Conservation (phyloP, 1,140 invertebrate species). For the Panagrolaimus sp. region DNA sequence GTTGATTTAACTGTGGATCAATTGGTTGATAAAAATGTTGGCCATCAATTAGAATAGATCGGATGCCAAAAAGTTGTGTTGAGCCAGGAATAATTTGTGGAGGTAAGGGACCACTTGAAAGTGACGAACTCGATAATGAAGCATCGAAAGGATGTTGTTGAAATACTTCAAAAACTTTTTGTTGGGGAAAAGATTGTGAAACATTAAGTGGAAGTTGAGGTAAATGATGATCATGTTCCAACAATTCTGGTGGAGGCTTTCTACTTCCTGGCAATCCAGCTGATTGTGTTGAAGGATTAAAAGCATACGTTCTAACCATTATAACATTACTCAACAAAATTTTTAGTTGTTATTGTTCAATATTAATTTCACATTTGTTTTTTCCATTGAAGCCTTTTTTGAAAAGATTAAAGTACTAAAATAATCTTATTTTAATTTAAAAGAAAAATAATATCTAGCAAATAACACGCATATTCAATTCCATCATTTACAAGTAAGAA, state of each 20-base stretch:
- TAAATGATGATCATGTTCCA: too few relatives aligned
- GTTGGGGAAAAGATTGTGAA: too few relatives aligned
- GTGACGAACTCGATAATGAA: background rate
- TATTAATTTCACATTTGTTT: too few relatives aligned
- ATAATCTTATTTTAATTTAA: too few relatives aligned
- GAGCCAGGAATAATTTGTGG: background rate
- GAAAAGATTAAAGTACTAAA: too few relatives aligned
- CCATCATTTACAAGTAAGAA: too few relatives aligned
- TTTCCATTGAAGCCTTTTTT: too few relatives aligned
- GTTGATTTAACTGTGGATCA: slow-evolving; percentile 14
- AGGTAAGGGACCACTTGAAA: background rate
- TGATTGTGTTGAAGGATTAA: slow-evolving; percentile 5
- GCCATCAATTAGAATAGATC: slow-evolving; percentile 18
- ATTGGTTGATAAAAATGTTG: slow-evolving; percentile 24
- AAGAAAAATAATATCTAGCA: too few relatives aligned
- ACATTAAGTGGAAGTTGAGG: too few relatives aligned
- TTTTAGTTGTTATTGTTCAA: too few relatives aligned
- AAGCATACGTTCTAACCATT: slow-evolving; percentile 10
- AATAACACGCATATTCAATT: too few relatives aligned
- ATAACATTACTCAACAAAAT: background rate
- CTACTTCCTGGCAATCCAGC: background rate
- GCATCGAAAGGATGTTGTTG: background rate
- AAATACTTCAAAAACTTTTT: background rate
- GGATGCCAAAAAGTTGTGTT: slow-evolving; percentile 9
- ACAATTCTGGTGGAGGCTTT: background rate